phyloP scores from a whole-genome alignment of 1,140 invertebrate genomes.

The Formica selysi region DNA sequence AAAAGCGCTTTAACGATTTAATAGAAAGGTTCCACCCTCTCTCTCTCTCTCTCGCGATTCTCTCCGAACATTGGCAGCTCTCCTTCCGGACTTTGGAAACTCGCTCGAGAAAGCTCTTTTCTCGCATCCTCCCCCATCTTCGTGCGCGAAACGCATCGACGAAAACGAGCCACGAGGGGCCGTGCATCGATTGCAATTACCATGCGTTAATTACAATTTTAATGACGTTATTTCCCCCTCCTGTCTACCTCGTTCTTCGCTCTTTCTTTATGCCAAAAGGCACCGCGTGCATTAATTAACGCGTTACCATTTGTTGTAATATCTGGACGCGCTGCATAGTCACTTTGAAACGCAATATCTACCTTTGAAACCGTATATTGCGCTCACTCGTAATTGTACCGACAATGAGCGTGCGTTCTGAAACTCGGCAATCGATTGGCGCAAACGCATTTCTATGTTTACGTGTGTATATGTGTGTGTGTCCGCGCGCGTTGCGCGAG shows the following conservation, averaged over 20 bases:
- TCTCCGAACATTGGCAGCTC: not conserved
- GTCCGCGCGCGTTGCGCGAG: not conserved
- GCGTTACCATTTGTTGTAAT: slow-evolving; percentile 36
- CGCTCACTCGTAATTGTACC: slow-evolving; percentile 48
- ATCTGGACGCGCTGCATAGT: not conserved
- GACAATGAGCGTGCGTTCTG: slow-evolving; percentile 35
- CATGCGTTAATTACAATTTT: slow-evolving; percentile 42
- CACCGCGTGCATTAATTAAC: not conserved
- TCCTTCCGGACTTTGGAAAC: not conserved
- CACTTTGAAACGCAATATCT: slow-evolving; percentile 43
- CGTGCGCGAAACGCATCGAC: not conserved
- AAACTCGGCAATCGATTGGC: slow-evolving; percentile 48
- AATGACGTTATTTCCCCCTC: not conserved
- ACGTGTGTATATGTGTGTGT: too few species aligned
- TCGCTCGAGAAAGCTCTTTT: not conserved
- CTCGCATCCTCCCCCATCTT: not conserved
- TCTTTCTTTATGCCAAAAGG: slow-evolving; percentile 25
- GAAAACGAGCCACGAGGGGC: not conserved
- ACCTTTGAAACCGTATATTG: slow-evolving; percentile 60
- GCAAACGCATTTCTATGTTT: slow-evolving; percentile 16
- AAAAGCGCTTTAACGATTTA: slow-evolving; percentile 73
- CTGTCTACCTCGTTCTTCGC: not conserved
- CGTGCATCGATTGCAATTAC: slow-evolving; percentile 23
- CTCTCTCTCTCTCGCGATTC: not conserved
- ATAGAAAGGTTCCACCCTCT: slow-evolving; percentile 64